Conservation (phyloP, 2,888 invertebrate species). For the Acanthosoma haemorrhoidale region DNA sequence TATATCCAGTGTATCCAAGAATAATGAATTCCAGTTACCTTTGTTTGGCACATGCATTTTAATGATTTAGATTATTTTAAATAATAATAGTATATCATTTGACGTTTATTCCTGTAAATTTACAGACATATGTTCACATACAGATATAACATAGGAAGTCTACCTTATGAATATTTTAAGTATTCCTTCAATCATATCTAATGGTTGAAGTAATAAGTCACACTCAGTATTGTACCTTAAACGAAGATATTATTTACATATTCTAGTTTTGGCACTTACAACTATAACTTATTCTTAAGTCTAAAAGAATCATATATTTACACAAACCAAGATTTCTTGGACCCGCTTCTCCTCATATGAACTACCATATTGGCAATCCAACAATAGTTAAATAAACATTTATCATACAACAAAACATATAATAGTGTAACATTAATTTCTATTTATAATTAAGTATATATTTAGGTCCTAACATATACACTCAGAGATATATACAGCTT, state of each 20-base stretch:
- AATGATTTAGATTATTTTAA: no score
- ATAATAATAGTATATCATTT: no score
- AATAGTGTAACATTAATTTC: background rate
- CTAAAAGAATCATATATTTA: conserved; percentile 5
- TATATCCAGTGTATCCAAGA: no score
- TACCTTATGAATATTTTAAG: no score
- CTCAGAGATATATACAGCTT: background rate
- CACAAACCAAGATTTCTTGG: conserved; percentile 19
- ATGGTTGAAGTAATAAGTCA: no score
- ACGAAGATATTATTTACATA: background rate
- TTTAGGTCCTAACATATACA: background rate
- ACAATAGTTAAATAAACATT: conserved; percentile 12
- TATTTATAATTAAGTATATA: background rate
- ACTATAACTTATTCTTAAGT: background rate
- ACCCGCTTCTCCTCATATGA: conserved; percentile 20
- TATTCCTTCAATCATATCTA: no score
- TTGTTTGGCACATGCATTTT: no score
- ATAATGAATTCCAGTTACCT: no score
- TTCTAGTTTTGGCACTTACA: background rate
- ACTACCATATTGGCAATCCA: background rate
- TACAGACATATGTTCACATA: no score
- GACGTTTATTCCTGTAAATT: no score
- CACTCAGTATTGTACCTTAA: no score
- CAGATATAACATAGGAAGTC: no score
- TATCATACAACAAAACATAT: background rate